phyloP scores from a whole-genome alignment of 1,140 invertebrate genomes.

The Globodera ellingtonae region DNA sequence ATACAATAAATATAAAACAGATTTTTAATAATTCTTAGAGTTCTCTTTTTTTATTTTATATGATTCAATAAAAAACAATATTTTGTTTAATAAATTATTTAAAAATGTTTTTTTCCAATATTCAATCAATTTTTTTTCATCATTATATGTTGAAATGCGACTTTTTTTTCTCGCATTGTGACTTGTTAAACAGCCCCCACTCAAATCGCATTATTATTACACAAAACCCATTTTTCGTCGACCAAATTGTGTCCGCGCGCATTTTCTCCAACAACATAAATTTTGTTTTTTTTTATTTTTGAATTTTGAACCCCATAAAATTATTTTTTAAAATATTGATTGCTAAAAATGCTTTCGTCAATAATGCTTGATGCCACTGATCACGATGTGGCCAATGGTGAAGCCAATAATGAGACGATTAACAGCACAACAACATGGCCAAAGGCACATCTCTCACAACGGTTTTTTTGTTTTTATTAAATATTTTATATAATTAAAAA shows the following conservation, averaged over 20 bases:
- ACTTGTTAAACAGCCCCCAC: too few species aligned
- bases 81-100: too few species aligned
- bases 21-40: too few species aligned
- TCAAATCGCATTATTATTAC: too few species aligned
- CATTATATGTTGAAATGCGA: too few species aligned
- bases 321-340: not conserved
- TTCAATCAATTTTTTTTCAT: too few species aligned
- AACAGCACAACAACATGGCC: conserved; percentile 23
- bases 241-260: not conserved
- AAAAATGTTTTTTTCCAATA: too few species aligned
- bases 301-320: not conserved
- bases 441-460: conserved; percentile 20
- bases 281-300: not conserved
- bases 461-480: not conserved
- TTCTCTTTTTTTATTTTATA: too few species aligned
- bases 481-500: too few species aligned
- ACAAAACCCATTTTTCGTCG: not conserved
- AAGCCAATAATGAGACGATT: not conserved
- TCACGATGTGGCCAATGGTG: not conserved
- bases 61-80: too few species aligned
- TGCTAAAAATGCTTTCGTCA: not conserved
- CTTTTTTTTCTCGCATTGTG: too few species aligned
- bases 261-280: not conserved
- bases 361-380: not conserved
- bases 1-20: too few species aligned